These are phyloP conservation scores for Eupithecia subfuscata DNA, from an alignment of 2,888 invertebrate species.

Conservation along the genomic window DNA sequence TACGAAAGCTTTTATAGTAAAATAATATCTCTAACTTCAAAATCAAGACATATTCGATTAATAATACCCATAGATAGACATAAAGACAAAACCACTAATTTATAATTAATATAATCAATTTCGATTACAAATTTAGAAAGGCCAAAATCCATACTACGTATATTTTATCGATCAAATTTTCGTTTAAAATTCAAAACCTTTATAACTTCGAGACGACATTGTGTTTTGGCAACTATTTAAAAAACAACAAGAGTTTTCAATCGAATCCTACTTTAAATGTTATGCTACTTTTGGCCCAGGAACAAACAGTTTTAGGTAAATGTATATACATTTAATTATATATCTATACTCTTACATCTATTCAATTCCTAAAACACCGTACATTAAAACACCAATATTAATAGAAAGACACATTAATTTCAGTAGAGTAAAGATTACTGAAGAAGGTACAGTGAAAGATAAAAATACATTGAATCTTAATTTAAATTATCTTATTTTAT, in stretches of 20 bases:
- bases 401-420: conserved; percentile 29
- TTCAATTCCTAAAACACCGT: conserved; percentile 33
- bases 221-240: not conserved
- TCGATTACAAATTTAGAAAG: conserved; percentile 9
- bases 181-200: not conserved
- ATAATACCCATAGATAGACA: not conserved
- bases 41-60: not conserved
- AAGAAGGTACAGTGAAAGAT: conserved; percentile 9
- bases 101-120: not conserved
- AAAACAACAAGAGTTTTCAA: not conserved
- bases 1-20: too few species aligned
- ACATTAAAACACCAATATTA: conserved; percentile 25
- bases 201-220: not conserved
- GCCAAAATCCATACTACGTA: conserved; percentile 3
- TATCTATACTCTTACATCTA: conserved; percentile 23
- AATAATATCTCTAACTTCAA: too few species aligned
- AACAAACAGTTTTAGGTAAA: conserved; percentile 29
- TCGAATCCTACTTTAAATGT: not conserved
- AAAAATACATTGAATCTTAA: not conserved
- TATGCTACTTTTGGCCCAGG: conserved; percentile 30
- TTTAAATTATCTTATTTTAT: not conserved
- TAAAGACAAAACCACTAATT: not conserved
- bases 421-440: conserved; percentile 35
- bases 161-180: not conserved
- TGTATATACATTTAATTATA: conserved; percentile 20